These are phyloP conservation scores for Micromussa lordhowensis DNA, from an alignment of 92 coral and sea anemone species.

Conservation along the genomic window DNA sequence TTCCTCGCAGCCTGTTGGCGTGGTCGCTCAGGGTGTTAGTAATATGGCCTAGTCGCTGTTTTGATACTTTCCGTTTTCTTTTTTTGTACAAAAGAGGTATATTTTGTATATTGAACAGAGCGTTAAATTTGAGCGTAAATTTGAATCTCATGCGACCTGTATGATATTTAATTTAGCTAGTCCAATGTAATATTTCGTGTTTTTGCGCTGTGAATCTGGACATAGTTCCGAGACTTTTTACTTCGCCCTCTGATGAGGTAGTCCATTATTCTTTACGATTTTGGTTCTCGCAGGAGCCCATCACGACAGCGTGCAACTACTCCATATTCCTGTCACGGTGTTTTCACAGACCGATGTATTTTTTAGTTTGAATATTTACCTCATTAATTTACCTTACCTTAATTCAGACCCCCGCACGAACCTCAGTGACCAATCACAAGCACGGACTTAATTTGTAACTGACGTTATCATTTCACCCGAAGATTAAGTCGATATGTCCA, in stretches of 20 bases:
- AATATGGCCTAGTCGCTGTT: constrained; percentile 2
- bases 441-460: too few relatives aligned
- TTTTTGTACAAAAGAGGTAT: constrained; percentile 54
- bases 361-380: too few relatives aligned
- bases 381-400: too few relatives aligned
- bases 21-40: constrained; percentile 42
- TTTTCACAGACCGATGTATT: too few relatives aligned
- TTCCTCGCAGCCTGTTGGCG: constrained; percentile 46
- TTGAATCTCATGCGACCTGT: constrained; percentile 26
- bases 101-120: constrained; percentile 57
- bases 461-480: too few relatives aligned
- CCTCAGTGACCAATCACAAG: too few relatives aligned
- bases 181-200: neutral
- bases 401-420: too few relatives aligned
- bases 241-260: neutral
- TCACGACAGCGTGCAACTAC: too few relatives aligned
- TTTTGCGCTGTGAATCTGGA: neutral
- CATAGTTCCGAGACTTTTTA: too few relatives aligned
- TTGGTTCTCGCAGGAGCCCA: too few relatives aligned
- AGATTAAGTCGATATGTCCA: too few relatives aligned
- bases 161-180: constrained; percentile 36
- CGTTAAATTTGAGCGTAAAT: constrained; percentile 45
- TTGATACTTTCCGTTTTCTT: constrained; percentile 24
- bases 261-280: neutral
- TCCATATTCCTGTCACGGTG: too few relatives aligned